A percentile compares a stretch with the other conserved stretches of the same genome.
Conservation (phyloP, 2,888 invertebrate species). For the Chromoteleia sp. region DNA sequence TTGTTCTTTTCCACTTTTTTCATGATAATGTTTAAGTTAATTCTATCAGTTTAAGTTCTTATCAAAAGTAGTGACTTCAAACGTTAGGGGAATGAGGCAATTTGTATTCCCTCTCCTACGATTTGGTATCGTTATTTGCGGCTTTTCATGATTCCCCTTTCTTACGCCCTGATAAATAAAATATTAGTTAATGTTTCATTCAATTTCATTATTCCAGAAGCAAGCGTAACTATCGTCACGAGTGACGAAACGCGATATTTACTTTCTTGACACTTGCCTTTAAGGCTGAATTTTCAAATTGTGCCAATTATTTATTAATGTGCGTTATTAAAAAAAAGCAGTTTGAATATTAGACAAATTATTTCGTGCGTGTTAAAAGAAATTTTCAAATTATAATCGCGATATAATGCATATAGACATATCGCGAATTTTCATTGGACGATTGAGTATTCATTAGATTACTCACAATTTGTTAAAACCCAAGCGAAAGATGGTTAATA, state of each 20-base stretch:
- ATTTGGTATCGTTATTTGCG: slow-evolving; percentile 60
- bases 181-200: slow-evolving; percentile 61
- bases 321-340: background rate
- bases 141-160: slow-evolving; percentile 62
- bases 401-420: slow-evolving; percentile 46
- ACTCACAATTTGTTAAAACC: slow-evolving; percentile 48
- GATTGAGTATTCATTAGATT: slow-evolving; percentile 57
- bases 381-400: slow-evolving; percentile 13
- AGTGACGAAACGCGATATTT: slow-evolving; percentile 41
- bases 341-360: background rate
- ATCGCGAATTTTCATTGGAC: slow-evolving; percentile 28
- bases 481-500: slow-evolving; percentile 46
- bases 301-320: background rate
- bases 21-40: slow-evolving; percentile 37
- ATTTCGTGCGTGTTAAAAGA: slow-evolving; percentile 10
- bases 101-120: slow-evolving; percentile 66
- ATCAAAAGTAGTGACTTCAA: slow-evolving; percentile 39
- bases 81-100: slow-evolving; percentile 55
- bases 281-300: background rate
- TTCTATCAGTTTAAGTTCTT: slow-evolving; percentile 32
- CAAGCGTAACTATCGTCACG: slow-evolving; percentile 46
- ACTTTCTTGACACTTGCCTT: slow-evolving; percentile 23
- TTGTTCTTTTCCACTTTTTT: slow-evolving; percentile 20
- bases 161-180: slow-evolving; percentile 66
- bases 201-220: slow-evolving; percentile 61